These are phyloP conservation scores for Anas platyrhynchos DNA, from an alignment of 2,113 vertebrate genomes.

Conservation along the genomic window DNA sequence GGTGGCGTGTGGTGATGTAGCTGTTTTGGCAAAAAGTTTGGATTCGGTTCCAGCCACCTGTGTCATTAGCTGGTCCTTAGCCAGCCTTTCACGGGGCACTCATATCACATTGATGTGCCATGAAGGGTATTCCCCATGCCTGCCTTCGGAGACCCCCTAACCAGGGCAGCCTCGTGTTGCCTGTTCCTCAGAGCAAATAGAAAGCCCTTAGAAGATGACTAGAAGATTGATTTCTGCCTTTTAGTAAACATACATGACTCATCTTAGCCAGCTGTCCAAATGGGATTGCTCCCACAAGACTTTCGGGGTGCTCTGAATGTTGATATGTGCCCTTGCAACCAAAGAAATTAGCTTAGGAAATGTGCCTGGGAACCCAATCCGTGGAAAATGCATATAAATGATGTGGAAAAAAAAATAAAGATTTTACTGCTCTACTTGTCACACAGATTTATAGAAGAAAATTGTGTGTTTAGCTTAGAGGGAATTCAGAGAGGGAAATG, in stretches of 20 bases:
- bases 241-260: neutral
- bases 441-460: constrained; percentile 57
- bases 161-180: neutral
- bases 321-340: neutral
- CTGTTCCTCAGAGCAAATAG: neutral
- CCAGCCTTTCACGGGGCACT: rapidly evolving
- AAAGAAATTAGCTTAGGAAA: constrained; percentile 31
- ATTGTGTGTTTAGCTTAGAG: constrained; percentile 56
- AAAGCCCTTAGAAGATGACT: neutral
- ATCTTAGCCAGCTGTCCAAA: neutral
- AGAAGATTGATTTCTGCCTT: neutral
- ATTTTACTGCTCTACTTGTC: constrained; percentile 60
- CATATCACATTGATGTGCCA: neutral
- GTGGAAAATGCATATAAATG: neutral
- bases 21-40: neutral
- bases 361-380: neutral
- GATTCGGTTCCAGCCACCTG: neutral
- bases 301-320: neutral
- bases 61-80: neutral
- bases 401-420: neutral
- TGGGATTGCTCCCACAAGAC: neutral
- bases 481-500: constrained; percentile 34
- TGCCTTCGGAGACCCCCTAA: neutral
- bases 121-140: no score
- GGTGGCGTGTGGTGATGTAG: neutral